These are phyloP conservation scores for Sander vitreus DNA, from an alignment of 2,113 vertebrate genomes.

Conservation along the genomic window DNA sequence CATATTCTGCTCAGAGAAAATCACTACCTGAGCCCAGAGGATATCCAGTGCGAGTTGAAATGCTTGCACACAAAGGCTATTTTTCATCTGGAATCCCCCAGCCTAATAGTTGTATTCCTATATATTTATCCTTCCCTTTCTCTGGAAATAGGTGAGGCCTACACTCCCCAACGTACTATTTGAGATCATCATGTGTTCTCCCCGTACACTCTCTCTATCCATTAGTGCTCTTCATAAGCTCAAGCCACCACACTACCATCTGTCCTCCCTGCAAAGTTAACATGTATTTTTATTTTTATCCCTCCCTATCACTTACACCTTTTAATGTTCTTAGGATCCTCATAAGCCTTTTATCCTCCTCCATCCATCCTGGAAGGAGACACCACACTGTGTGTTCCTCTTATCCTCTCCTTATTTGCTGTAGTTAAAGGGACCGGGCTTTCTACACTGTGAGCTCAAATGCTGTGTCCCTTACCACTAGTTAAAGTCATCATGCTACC, in stretches of 20 bases:
- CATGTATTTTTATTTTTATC: constrained; percentile 74
- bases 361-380: constrained; percentile 60
- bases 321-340: constrained; percentile 68
- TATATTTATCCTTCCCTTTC: constrained; percentile 42
- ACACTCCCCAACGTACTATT: constrained; percentile 68
- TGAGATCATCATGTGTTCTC: constrained; percentile 68
- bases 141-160: constrained; percentile 50
- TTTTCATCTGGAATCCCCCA: constrained; percentile 57
- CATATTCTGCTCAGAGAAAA: constrained; percentile 47
- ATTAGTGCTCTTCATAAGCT: constrained; percentile 60
- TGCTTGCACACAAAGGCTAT: constrained; percentile 40
- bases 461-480: constrained; percentile 65
- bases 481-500: constrained; percentile 81
- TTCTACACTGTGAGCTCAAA: constrained; percentile 28
- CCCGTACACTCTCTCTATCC: constrained; percentile 53
- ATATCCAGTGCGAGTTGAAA: constrained; percentile 23
- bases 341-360: constrained; percentile 51
- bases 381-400: constrained; percentile 38
- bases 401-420: constrained; percentile 49
- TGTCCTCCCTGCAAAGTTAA: constrained; percentile 61
- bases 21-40: constrained; percentile 61
- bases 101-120: constrained; percentile 50
- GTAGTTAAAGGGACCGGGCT: constrained; percentile 39
- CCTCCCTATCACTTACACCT: constrained; percentile 59
- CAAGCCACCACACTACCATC: constrained; percentile 55